Evolutionary conservation across 2,113 vertebrate genomes (phyloP).

Genomic region (Dasyornis broadbenti): DNA sequence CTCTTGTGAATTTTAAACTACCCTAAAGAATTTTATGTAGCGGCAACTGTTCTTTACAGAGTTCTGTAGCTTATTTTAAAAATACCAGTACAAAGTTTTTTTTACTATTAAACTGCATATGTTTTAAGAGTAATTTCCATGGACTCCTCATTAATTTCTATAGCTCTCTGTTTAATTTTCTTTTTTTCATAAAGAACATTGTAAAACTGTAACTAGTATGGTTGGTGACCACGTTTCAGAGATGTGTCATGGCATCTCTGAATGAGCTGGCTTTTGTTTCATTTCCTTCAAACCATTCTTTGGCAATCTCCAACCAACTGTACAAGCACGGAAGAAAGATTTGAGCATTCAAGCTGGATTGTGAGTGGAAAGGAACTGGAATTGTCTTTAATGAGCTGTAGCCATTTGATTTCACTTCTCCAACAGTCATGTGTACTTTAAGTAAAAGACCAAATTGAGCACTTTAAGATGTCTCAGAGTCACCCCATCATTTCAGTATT

Average conservation of each 20-base stretch:
- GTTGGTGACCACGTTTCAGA: background rate
- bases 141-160: background rate
- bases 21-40: background rate
- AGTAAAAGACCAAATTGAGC: background rate
- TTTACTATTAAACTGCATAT: background rate
- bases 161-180: background rate
- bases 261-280: background rate
- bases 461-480: background rate
- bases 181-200: background rate
- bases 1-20: background rate
- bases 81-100: background rate
- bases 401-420: background rate
- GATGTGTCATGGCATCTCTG: background rate
- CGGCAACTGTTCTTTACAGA: background rate
- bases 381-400: slow-evolving; percentile 5
- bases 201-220: background rate
- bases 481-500: background rate
- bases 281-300: background rate
- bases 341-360: background rate
- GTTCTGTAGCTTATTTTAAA: slow-evolving; percentile 2
- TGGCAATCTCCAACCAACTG: background rate
- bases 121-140: background rate
- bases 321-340: background rate
- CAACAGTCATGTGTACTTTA: background rate
- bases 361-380: background rate